Conservation (phyloP, 2,113 vertebrate species). For the Oreotrochilus melanogaster region DNA sequence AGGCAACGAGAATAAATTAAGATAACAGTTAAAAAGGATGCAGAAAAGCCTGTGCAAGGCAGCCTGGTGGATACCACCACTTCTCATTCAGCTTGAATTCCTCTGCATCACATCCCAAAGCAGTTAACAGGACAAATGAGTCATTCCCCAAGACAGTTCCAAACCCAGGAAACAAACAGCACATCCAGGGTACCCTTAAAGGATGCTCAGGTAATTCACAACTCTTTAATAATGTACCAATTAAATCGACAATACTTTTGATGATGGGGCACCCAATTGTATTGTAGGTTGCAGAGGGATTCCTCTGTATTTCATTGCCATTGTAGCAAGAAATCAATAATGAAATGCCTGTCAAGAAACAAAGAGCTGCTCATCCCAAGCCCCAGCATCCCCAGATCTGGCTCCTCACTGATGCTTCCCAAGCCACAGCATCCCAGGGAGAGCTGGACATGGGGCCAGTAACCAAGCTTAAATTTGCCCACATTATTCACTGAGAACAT, state of each 20-base stretch:
- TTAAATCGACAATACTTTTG: background rate
- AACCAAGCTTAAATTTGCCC: background rate
- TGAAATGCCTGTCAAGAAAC: constrained; percentile 3
- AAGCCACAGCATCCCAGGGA: background rate
- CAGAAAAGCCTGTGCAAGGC: background rate
- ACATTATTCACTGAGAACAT: background rate
- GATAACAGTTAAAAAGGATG: background rate
- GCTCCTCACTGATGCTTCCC: background rate
- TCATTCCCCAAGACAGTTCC: background rate
- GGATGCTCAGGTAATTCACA: background rate
- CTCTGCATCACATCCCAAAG: background rate
- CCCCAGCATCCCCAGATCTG: background rate
- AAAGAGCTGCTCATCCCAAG: background rate
- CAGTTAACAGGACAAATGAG: background rate
- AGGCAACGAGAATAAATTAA: fast-evolving
- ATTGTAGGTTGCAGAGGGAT: background rate
- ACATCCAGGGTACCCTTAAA: background rate
- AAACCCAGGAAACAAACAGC: background rate
- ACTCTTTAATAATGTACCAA: background rate
- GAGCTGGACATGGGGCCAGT: background rate
- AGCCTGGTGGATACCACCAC: background rate
- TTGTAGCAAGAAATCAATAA: background rate
- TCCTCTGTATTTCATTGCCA: background rate
- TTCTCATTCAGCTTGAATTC: background rate
- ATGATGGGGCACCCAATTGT: background rate